phyloP scores from a whole-genome alignment of 2,888 invertebrate genomes.

The Empis livida region DNA sequence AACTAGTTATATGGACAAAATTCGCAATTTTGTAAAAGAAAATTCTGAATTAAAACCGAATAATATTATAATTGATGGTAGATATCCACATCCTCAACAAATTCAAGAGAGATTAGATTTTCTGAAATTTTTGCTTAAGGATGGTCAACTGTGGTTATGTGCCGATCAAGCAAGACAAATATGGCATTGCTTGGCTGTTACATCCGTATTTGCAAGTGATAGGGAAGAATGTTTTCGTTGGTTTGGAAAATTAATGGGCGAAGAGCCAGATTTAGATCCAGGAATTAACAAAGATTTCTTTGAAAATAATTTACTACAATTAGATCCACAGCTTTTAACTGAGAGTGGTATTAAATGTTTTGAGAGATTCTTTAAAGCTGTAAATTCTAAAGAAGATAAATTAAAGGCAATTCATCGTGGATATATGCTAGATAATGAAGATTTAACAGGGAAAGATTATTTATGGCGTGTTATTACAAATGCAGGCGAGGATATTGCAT shows the following conservation, averaged over 20 bases:
- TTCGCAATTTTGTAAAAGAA: conserved; percentile 41
- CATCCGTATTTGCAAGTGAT: conserved; percentile 82
- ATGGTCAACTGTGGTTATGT: conserved; percentile 93
- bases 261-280: conserved; percentile 93
- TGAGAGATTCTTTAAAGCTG: conserved; percentile 55
- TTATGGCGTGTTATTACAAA: conserved; percentile 88
- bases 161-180: conserved; percentile 94
- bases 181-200: conserved; percentile 91
- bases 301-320: conserved; percentile 81
- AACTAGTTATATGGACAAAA: conserved; percentile 79
- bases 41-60: conserved; percentile 65
- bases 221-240: conserved; percentile 95
- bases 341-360: conserved; percentile 91
- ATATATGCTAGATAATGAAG: conserved; percentile 81
- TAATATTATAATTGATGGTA: conserved; percentile 66
- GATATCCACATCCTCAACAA: conserved; percentile 85
- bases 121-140: conserved; percentile 81
- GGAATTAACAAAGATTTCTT: conserved; percentile 93
- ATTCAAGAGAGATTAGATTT: conserved; percentile 90
- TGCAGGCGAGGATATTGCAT: conserved; percentile 84
- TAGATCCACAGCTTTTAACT: conserved; percentile 81
- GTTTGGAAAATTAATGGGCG: conserved; percentile 95
- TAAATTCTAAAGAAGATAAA: conserved; percentile 90
- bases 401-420: conserved; percentile 74
- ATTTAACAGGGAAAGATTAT: conserved; percentile 92